Conservation (phyloP, 37 sponge, comb jelly and placozoan species). For the Crambe crambe region DNA sequence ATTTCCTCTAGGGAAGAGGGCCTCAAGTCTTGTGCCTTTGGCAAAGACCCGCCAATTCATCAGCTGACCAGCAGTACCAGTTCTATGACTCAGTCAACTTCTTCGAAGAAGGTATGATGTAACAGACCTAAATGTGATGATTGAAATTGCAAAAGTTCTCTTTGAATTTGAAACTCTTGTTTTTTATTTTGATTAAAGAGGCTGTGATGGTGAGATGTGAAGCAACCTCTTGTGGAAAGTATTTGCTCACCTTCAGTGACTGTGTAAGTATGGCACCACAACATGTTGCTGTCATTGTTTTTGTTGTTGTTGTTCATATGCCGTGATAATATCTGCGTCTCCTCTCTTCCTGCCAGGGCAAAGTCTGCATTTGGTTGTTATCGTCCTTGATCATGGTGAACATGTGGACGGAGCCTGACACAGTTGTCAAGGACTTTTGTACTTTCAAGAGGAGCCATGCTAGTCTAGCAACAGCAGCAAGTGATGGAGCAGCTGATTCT, state of each 20-base stretch:
- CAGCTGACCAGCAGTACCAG: not conserved
- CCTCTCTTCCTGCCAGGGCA: not conserved
- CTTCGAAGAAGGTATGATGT: too few species aligned
- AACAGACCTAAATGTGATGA: too few species aligned
- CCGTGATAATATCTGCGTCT: not conserved
- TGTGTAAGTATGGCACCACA: not conserved
- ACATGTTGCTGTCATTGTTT: not conserved
- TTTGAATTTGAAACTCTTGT: not conserved
- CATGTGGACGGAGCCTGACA: conserved; percentile 15
- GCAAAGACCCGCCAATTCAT: not conserved
- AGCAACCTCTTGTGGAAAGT: conserved; percentile 14
- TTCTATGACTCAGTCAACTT: not conserved
- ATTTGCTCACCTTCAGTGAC: not conserved
- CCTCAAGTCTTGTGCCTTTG: conserved; percentile 12
- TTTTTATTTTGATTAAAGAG: not conserved
- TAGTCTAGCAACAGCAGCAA: not conserved
- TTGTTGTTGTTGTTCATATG: not conserved
- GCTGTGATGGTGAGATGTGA: conserved; percentile 1
- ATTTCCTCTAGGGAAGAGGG: conserved; percentile 8
- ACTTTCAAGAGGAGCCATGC: not conserved
- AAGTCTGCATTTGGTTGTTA: conserved; percentile 21
- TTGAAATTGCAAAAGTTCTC: too few species aligned
- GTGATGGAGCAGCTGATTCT: not conserved
- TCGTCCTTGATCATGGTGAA: conserved; percentile 36
- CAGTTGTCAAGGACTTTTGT: conserved; percentile 29